A percentile compares a stretch with the other conserved stretches of the same genome.
phyloP scores from a whole-genome alignment of 2,888 invertebrate species.

The Yponomeuta plumbellus region DNA sequence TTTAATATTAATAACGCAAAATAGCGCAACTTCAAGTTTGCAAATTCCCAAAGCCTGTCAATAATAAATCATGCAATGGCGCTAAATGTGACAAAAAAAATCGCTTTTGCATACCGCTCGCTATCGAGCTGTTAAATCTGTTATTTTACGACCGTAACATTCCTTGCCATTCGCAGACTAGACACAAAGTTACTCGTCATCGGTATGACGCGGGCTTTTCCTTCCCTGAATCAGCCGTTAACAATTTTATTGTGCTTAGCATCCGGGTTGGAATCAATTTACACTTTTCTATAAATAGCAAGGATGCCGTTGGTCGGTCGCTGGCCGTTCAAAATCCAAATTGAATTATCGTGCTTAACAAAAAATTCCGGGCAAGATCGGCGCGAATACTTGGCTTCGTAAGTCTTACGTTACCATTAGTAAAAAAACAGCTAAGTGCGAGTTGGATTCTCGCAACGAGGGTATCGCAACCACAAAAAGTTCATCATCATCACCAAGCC shows the following conservation, averaged over 20 bases:
- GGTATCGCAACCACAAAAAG: too few relatives aligned
- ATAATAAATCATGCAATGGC: slow-evolving; percentile 22
- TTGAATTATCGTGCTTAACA: not conserved
- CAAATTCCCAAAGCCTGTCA: too few relatives aligned
- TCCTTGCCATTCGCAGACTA: not conserved
- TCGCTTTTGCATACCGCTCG: slow-evolving; percentile 11
- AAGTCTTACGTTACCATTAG: too few relatives aligned
- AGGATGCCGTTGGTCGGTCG: not conserved
- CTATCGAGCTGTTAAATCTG: not conserved
- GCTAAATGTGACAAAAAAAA: not conserved
- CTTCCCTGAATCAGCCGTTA: not conserved
- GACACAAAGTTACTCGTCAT: not conserved
- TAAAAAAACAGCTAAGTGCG: too few relatives aligned
- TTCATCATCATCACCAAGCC: too few relatives aligned
- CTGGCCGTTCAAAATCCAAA: not conserved
- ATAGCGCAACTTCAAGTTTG: too few relatives aligned
- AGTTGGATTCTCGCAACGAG: too few relatives aligned
- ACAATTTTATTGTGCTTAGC: not conserved
- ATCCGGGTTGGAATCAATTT: not conserved
- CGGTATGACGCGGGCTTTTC: not conserved
- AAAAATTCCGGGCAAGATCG: not conserved
- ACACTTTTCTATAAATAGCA: not conserved
- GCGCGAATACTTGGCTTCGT: too few relatives aligned
- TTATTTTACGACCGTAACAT: not conserved
- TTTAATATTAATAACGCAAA: too few relatives aligned